Conservation (phyloP, 2,113 vertebrate genomes). For the Rhodinocichla rosea region DNA sequence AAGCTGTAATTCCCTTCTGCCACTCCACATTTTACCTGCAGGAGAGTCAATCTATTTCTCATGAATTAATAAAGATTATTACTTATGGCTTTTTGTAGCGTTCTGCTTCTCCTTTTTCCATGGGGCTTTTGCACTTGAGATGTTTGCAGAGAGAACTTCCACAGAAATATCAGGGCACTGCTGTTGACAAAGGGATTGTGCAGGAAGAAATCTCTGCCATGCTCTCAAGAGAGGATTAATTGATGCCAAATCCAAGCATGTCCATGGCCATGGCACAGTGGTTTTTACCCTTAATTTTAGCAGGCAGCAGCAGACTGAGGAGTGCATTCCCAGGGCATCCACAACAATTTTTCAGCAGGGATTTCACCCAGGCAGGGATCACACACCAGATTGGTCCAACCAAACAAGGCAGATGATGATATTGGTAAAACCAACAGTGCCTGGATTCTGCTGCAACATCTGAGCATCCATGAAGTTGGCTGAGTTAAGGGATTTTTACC, state of each 20-base stretch:
- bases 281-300: not conserved
- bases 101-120: not conserved
- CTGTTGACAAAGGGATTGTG: not conserved
- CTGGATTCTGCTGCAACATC: not conserved
- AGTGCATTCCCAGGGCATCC: not conserved
- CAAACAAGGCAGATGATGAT: not conserved
- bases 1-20: not conserved
- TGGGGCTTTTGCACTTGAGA: not conserved
- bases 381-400: rapidly evolving
- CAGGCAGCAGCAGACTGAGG: not conserved
- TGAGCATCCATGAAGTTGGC: not conserved
- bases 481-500: not conserved
- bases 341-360: not conserved
- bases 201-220: not conserved
- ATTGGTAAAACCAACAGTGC: not conserved
- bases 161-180: not conserved
- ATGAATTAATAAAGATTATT: not conserved
- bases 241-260: rapidly evolving
- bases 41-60: not conserved
- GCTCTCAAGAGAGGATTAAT: not conserved
- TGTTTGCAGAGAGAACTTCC: not conserved
- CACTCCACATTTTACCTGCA: not conserved
- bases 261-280: too few relatives aligned
- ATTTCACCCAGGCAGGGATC: not conserved
- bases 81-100: not conserved